Conservation (phyloP, 2,113 vertebrate genomes). For the Oreochromis spilurus region DNA sequence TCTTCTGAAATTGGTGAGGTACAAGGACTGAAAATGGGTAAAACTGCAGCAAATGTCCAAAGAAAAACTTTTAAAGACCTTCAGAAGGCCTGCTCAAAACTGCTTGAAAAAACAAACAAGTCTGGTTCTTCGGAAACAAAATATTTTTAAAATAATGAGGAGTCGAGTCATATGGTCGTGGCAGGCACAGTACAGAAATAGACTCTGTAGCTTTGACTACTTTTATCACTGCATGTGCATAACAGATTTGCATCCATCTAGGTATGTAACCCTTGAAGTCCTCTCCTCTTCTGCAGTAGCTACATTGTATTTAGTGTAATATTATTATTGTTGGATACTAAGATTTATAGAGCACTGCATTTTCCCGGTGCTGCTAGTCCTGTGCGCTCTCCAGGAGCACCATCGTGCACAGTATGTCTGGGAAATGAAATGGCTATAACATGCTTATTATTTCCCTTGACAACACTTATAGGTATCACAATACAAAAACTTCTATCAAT, state of each 20-base stretch:
- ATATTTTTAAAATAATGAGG: not conserved
- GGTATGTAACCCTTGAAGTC: not conserved
- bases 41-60: not conserved
- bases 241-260: not conserved
- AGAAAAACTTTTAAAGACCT: not conserved
- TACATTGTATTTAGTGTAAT: not conserved
- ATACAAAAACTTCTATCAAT: not conserved
- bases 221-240: not conserved
- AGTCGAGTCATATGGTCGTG: not conserved
- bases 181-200: not conserved
- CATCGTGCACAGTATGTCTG: not conserved
- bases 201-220: not conserved
- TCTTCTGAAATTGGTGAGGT: not conserved
- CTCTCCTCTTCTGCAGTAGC: not conserved
- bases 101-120: not conserved
- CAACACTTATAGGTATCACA: not conserved
- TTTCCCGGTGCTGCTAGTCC: not conserved
- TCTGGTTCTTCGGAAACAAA: not conserved
- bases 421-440: not conserved
- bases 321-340: not conserved
- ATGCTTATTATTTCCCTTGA: not conserved
- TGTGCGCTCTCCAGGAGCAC: not conserved
- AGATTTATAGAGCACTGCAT: not conserved
- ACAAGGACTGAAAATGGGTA: not conserved
- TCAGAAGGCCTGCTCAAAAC: not conserved